phyloP scores from a whole-genome alignment of 2,888 invertebrate species.

The Aphidius colemani region DNA sequence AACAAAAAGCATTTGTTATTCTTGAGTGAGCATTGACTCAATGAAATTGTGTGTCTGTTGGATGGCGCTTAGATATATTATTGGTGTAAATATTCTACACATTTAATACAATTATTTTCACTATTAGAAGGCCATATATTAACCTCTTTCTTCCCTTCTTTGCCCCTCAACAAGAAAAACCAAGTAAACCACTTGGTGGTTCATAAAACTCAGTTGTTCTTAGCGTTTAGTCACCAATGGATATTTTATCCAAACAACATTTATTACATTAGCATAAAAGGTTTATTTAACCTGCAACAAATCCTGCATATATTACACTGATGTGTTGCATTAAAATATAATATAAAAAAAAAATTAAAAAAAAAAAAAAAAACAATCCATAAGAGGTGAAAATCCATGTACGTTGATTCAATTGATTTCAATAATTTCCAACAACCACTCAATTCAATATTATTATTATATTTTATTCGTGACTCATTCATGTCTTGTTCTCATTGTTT shows the following conservation, averaged over 20 bases:
- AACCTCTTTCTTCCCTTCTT: too few species aligned
- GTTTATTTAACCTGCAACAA: conserved; percentile 37
- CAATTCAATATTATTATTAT: neutral
- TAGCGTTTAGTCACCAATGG: conserved; percentile 34
- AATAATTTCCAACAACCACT: conserved; percentile 11
- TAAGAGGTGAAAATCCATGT: neutral
- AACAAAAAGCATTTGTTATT: conserved; percentile 17
- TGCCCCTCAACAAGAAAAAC: neutral
- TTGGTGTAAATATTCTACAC: too few species aligned
- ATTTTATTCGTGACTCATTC: conserved; percentile 9
- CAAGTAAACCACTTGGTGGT: conserved; percentile 30
- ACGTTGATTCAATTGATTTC: conserved; percentile 1
- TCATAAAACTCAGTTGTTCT: conserved; percentile 36
- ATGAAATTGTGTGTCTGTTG: conserved; percentile 26
- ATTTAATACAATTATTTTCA: too few species aligned
- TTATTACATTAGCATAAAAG: conserved; percentile 42
- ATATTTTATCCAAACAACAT: conserved; percentile 35
- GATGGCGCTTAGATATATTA: conserved; percentile 14
- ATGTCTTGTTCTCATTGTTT: conserved; percentile 4
- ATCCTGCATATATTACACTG: neutral
- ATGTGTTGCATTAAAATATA: conserved; percentile 2
- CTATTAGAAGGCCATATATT: too few species aligned
- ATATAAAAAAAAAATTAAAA: neutral
- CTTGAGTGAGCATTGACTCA: conserved; percentile 18
- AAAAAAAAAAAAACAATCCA: neutral